Base-by-base conservation (phyloP, 2,113 vertebrate genomes). In the Ovis canadensis region DNA sequence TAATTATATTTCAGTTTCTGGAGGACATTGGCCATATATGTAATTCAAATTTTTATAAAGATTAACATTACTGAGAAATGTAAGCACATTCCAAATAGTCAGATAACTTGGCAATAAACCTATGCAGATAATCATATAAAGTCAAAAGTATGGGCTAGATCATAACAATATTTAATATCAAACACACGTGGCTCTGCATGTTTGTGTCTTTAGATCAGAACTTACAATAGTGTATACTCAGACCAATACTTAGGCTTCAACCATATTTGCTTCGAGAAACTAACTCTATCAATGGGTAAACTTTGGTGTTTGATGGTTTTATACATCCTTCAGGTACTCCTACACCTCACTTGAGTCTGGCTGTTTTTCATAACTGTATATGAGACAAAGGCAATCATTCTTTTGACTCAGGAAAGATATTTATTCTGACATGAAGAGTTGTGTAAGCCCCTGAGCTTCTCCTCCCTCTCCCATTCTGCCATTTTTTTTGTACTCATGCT, bases 1-100 rank as follows among this genome's bases (percentile, higher is more conserved):
- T 88, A 81, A 94, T 94, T 83, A 15, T 27, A 74, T 93, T 96
- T 91, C 7, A 64, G 12, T 83, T 93, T 87, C 90, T 95, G 57
- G 67, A 88, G 55, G 86, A 93, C 50, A 55, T 12, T 77, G 25
- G 19, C 2, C 55, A n/a, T 54, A 60, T 27, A 6, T 9, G 1
- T 86, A 89, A 96, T 67, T 36, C 17, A 91, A 64, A 7, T 43
- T 88, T 54, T 91, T n/a, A 90, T 91, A 93, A 96, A 54, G 91
- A 87, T 62, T n/a, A 93, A 91, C 29, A 25, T 36, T 86, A 57
- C 31, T 57, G 87, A 87, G 55, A 93, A 93, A 91, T 57, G 10
- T 4, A 60, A 36, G 43, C 15, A 15, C 21, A 45, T 54, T 94
- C 17, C 64, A 97, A 78, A 59, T 77, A 50, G 60, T 52, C 59